Conservation (phyloP, 2,797 vertebrate species). For the Oreochromis mossambicus region DNA sequence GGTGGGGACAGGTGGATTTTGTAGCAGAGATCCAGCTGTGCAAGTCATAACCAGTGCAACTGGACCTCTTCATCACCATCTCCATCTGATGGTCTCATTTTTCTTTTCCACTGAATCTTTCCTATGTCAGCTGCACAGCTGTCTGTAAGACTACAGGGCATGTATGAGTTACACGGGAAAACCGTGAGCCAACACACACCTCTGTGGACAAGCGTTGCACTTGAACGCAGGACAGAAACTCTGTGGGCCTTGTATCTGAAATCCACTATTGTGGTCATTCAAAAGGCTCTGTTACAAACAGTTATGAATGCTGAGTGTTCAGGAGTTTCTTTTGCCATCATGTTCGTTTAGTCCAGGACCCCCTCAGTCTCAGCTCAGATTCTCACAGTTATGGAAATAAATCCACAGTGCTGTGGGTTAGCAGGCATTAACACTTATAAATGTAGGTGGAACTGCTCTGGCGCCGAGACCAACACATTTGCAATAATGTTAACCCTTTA, state of each 20-base stretch:
- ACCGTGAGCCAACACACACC: neutral
- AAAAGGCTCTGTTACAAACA: neutral
- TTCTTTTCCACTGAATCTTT: neutral
- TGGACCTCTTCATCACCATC: neutral
- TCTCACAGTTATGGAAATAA: neutral
- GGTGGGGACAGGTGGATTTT: neutral
- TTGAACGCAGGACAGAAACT: neutral
- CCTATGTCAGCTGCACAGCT: neutral
- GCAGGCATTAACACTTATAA: neutral
- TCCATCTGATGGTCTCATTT: neutral
- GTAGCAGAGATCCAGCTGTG: no score
- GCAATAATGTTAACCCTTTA: neutral
- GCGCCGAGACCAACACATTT: accelerated
- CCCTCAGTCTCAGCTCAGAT: neutral
- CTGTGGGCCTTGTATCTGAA: neutral
- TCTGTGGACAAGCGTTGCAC: neutral
- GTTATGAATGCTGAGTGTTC: neutral
- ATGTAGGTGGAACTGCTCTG: neutral
- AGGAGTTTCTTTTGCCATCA: neutral
- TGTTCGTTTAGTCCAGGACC: neutral
- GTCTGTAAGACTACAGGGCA: neutral
- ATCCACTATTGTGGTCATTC: neutral
- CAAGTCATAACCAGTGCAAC: no score
- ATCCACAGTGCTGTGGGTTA: neutral
- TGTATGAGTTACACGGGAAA: neutral